These are phyloP conservation scores for Osmerus mordax DNA, from an alignment of 2,113 vertebrate species.

Conservation along the genomic window DNA sequence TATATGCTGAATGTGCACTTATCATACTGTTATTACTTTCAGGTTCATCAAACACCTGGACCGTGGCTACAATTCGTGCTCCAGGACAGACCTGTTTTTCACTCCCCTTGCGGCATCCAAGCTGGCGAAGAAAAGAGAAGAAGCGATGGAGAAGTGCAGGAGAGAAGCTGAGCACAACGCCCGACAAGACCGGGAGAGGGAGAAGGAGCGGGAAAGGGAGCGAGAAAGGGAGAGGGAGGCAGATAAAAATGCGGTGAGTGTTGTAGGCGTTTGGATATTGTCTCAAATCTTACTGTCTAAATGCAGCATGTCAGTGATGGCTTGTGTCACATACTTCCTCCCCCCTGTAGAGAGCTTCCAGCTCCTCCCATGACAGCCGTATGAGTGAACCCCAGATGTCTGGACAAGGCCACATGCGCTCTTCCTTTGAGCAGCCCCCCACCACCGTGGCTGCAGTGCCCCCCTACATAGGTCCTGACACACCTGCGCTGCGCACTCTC, in stretches of 20 bases:
- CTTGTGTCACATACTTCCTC: background rate
- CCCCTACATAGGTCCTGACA: constrained; percentile 94
- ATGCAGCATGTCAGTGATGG: background rate
- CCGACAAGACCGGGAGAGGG: constrained; percentile 87
- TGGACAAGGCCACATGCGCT: constrained; percentile 80
- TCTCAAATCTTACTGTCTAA: background rate
- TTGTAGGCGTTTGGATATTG: background rate
- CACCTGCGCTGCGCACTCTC: constrained; percentile 92
- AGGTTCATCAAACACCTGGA: constrained; percentile 97
- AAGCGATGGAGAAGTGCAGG: constrained; percentile 86
- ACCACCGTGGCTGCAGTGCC: constrained; percentile 93
- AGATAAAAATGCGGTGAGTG: constrained; percentile 83
- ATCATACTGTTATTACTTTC: constrained; percentile 27
- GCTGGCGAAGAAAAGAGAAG: constrained; percentile 95
- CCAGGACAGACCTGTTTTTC: constrained; percentile 91
- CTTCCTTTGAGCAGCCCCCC: constrained; percentile 86
- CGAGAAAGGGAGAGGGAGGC: constrained; percentile 86
- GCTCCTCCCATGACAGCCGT: constrained; percentile 89
- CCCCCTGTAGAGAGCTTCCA: constrained; percentile 79
- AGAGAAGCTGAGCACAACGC: constrained; percentile 89
- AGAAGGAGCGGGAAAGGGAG: constrained; percentile 87
- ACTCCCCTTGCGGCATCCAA: constrained; percentile 93
- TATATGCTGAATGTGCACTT: background rate
- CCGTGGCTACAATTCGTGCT: constrained; percentile 94
- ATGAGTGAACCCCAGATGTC: constrained; percentile 82